These are phyloP conservation scores for Benthosema pterotum DNA, from an alignment of 2,797 vertebrate species.

Conservation along the genomic window DNA sequence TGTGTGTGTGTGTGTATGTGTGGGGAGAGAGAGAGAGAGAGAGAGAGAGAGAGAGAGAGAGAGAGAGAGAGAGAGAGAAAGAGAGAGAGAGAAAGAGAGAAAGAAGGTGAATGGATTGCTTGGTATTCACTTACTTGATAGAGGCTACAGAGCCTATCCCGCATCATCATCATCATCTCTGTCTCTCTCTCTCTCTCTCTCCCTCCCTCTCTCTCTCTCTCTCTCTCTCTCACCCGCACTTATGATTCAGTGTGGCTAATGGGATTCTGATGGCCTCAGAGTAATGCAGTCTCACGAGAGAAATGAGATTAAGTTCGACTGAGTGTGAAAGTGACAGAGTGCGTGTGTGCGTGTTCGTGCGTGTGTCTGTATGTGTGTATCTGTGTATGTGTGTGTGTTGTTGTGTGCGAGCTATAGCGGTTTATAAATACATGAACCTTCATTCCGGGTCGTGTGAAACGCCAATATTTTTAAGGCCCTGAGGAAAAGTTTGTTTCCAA, in stretches of 20 bases:
- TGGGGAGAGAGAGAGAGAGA: too few species aligned
- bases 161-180: slow-evolving; percentile 47
- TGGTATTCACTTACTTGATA: slow-evolving; percentile 62
- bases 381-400: slow-evolving; percentile 26
- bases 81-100: too few species aligned
- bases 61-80: too few species aligned
- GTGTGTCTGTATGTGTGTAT: slow-evolving; percentile 12
- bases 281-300: slow-evolving; percentile 79
- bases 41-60: too few species aligned
- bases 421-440: slow-evolving; percentile 69
- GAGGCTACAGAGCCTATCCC: slow-evolving; percentile 38
- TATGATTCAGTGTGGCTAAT: slow-evolving; percentile 80
- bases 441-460: slow-evolving; percentile 64
- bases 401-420: slow-evolving; percentile 25
- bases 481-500: slow-evolving; percentile 56
- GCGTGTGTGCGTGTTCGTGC: not conserved
- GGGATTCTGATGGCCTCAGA: slow-evolving; percentile 80
- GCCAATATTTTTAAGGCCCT: slow-evolving; percentile 42
- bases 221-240: slow-evolving; percentile 56
- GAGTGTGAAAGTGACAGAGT: slow-evolving; percentile 38
- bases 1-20: slow-evolving; percentile 21
- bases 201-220: slow-evolving; percentile 35
- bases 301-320: slow-evolving; percentile 78
- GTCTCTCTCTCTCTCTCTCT: not conserved
- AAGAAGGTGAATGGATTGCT: slow-evolving; percentile 52